phyloP scores from a whole-genome alignment of 2,113 vertebrate species.

The Delphinapterus leucas region DNA sequence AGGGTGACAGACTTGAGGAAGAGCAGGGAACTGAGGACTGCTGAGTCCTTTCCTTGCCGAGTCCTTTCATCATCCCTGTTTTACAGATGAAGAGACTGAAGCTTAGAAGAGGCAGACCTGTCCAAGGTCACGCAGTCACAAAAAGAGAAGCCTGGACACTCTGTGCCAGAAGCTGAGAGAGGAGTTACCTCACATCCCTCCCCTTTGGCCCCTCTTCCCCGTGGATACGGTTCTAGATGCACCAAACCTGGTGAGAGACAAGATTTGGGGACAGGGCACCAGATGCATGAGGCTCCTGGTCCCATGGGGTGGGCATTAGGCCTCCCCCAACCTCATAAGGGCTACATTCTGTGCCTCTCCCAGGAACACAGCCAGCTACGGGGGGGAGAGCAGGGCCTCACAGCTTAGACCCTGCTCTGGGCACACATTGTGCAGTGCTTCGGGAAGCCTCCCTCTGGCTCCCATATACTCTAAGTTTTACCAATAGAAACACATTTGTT shows the following conservation, averaged over 20 bases:
- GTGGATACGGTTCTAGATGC: background rate
- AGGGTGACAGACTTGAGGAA: background rate
- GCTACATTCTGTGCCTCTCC: background rate
- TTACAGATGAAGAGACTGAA: constrained; percentile 9
- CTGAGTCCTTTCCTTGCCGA: background rate
- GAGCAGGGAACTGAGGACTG: background rate
- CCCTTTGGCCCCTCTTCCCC: background rate
- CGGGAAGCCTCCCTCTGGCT: background rate
- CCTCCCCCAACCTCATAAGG: background rate
- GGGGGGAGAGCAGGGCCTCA: background rate
- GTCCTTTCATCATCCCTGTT: background rate
- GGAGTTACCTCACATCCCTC: background rate
- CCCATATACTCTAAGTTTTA: background rate
- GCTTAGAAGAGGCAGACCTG: background rate
- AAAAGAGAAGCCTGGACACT: background rate
- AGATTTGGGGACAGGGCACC: background rate
- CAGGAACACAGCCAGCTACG: background rate
- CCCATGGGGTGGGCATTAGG: background rate
- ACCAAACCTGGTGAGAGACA: background rate
- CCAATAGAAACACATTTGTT: background rate
- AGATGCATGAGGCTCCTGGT: background rate
- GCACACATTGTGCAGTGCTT: background rate
- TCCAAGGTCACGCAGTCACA: background rate
- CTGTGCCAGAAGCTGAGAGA: background rate
- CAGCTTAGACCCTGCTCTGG: background rate